phyloP scores from a whole-genome alignment of 2,113 vertebrate species.

The Chauna torquata region DNA sequence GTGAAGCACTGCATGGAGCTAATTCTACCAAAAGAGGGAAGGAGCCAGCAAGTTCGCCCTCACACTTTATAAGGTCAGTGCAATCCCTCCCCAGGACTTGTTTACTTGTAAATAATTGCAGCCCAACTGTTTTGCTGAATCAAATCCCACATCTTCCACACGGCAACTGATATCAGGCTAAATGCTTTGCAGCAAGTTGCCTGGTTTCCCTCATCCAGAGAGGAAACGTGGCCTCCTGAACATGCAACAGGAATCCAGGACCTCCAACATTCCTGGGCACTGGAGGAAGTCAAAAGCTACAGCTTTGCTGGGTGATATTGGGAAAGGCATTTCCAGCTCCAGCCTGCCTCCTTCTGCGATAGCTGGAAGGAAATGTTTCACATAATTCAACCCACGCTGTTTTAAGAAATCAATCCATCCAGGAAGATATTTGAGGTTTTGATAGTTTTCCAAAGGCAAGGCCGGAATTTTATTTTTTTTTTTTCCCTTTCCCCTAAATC shows the following conservation, averaged over 20 bases:
- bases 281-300: neutral
- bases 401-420: neutral
- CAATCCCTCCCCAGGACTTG: constrained; percentile 23
- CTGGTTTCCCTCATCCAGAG: neutral
- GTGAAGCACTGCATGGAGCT: constrained; percentile 36
- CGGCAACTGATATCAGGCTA: neutral
- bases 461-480: neutral
- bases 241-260: neutral
- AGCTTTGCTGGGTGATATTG: neutral
- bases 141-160: constrained; percentile 12
- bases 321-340: neutral
- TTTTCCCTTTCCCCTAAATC: neutral
- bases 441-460: constrained; percentile 27
- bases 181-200: neutral
- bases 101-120: constrained; percentile 29
- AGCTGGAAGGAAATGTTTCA: constrained; percentile 31
- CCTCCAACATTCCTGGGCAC: neutral
- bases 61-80: constrained; percentile 59
- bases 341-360: neutral
- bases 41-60: neutral
- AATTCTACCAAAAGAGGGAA: constrained; percentile 38
- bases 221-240: neutral
- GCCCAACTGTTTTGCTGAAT: neutral
- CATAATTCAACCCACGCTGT: neutral
- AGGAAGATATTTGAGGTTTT: constrained; percentile 12